Base-by-base conservation (phyloP, 1,140 invertebrate genomes). In the Trichonephila clavipes region DNA sequence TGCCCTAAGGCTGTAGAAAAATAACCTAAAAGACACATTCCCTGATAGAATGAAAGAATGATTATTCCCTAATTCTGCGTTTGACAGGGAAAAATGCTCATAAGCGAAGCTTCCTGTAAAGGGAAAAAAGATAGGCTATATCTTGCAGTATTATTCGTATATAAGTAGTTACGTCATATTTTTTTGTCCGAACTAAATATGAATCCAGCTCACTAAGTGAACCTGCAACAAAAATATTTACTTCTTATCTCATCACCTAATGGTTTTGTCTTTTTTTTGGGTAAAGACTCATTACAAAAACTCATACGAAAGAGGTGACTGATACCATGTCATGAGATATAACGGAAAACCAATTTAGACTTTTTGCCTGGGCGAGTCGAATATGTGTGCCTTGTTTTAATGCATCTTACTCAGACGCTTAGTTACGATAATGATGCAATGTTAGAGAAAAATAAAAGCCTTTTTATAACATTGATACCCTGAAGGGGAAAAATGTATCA, bases 311-410 rank as follows among this genome's bases (percentile, higher is more conserved):
- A 34, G 21, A 2, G 51, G 34, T 8, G 28, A 66, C 64, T 40
- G 62, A 77, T 82, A 82, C 21, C 10, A 19, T 28, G 62, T 28
- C 18, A 72, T 72, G 88, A 19, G 28, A 58, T 77, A 44, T 77
- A 89, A 89, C 66, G 88, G 88, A 89, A 89, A 89, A 89, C 40
- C 88, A 89, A 89, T 89, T 89, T 89, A 89, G 64, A 69, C 28
- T 58, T 77, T 89, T 89, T 89, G 18, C 85, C 28, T 44, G 85
- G 61, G 1, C 58, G 66, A 66, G 24, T 59, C 19, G 16, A 88
- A 64, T n/a, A 24, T 77, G 88, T 6, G 28, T 24, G 16, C 28
- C 62, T 64, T 83, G 51, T 83, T 88, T 40, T 64, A 85, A 66
- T 77, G 64, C 28, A 6, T 89, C 21, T 28, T 64, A 18, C 21